Conservation (phyloP, 2,113 vertebrate genomes). For the Danionella cerebrum region DNA sequence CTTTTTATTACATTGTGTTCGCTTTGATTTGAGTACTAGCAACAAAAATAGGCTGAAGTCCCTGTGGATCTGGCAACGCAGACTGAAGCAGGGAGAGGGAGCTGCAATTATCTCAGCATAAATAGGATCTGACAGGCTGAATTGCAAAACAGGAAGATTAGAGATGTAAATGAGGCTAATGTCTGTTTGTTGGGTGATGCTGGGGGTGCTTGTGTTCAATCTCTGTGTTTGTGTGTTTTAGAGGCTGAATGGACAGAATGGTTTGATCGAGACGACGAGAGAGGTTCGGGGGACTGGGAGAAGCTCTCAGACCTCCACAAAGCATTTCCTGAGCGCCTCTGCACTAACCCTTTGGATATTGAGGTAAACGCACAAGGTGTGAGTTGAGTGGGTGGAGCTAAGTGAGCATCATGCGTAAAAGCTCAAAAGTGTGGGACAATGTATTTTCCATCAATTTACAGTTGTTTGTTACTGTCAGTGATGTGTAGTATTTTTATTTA, state of each 20-base stretch:
- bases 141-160: constrained; percentile 22
- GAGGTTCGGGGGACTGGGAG: constrained; percentile 80
- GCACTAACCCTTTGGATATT: constrained; percentile 81
- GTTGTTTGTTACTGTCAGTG: no score
- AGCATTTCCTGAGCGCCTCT: constrained; percentile 76
- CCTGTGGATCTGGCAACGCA: neutral
- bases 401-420: no score
- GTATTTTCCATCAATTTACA: no score
- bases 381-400: no score
- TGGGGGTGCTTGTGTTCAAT: neutral
- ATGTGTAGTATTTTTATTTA: no score
- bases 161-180: constrained; percentile 33
- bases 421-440: no score
- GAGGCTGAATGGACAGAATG: constrained; percentile 94
- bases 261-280: constrained; percentile 78
- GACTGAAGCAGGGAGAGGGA: constrained; percentile 6
- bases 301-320: constrained; percentile 78
- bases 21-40: constrained; percentile 10
- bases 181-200: neutral
- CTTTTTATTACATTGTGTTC: neutral
- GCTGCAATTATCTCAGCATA: constrained; percentile 37
- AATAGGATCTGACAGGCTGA: constrained; percentile 37
- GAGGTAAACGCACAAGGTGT: constrained; percentile 79
- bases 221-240: constrained; percentile 44
- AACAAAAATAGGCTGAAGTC: neutral